Conservation (phyloP, 2,113 vertebrate species). For the Podocnemis expansa region DNA sequence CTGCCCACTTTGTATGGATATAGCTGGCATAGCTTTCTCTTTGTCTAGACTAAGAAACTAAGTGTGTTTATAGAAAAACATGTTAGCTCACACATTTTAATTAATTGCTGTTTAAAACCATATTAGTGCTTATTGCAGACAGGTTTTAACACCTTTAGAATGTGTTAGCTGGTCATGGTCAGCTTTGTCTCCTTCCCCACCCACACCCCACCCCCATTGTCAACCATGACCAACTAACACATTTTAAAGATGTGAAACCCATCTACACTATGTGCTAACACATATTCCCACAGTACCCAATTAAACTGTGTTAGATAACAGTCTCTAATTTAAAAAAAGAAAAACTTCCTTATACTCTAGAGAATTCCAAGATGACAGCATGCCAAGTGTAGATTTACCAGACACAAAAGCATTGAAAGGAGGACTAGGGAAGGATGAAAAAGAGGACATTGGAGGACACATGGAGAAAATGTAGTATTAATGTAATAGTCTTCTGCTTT, state of each 20-base stretch:
- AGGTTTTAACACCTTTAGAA: not conserved
- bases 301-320: not conserved
- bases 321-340: not conserved
- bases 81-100: not conserved
- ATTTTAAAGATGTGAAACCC: not conserved
- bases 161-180: not conserved
- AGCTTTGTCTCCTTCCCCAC: not conserved
- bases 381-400: too few species aligned
- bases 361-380: not conserved
- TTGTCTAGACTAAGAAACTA: not conserved
- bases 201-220: not conserved
- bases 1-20: not conserved
- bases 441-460: too few species aligned
- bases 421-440: too few species aligned
- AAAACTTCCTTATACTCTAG: not conserved
- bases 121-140: not conserved
- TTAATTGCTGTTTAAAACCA: not conserved
- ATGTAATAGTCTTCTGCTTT: too few species aligned
- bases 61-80: not conserved
- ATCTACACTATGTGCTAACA: not conserved
- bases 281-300: not conserved
- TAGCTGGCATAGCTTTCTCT: not conserved
- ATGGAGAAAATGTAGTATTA: too few species aligned
- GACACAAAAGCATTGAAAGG: too few species aligned
- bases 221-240: not conserved